A percentile compares a stretch with the other conserved stretches of the same genome.
Evolutionary conservation across 1,140 invertebrate species (phyloP).

Genomic region (Cyphomyrmex costatus): DNA sequence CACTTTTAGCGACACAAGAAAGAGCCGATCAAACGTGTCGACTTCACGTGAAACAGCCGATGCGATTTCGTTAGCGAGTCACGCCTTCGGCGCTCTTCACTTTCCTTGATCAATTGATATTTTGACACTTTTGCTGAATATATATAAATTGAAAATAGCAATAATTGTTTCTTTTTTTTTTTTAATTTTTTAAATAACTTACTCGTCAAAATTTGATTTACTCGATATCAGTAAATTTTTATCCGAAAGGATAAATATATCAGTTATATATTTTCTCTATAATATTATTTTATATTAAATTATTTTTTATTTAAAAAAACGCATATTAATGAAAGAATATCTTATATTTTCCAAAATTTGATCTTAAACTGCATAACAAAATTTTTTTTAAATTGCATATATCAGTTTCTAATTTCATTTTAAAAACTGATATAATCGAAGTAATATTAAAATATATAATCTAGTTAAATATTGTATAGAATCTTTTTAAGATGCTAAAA

Average conservation of each 20-base stretch:
- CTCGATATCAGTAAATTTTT: not conserved
- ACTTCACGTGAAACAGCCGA: constrained; percentile 38
- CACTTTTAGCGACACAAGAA: constrained; percentile 80
- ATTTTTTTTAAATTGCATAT: too few relatives aligned
- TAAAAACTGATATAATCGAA: not conserved
- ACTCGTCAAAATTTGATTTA: not conserved
- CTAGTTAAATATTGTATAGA: not conserved
- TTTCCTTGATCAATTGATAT: constrained; percentile 79
- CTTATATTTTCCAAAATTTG: not conserved
- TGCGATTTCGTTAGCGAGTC: constrained; percentile 18
- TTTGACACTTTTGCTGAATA: constrained; percentile 52
- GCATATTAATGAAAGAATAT: not conserved
- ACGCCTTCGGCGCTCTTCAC: constrained; percentile 72
- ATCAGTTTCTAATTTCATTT: too few relatives aligned
- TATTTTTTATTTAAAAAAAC: not conserved
- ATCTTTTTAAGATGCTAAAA: not conserved
- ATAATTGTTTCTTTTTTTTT: not conserved
- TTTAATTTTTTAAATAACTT: too few relatives aligned
- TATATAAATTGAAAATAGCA: not conserved
- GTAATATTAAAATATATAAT: not conserved
- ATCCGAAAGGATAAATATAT: not conserved
- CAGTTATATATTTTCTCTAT: not conserved
- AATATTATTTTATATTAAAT: too few relatives aligned
- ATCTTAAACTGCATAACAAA: not conserved
- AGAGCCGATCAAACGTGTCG: constrained; percentile 30